Percentiles rank a stretch among this genome's conserved stretches.
These are phyloP conservation scores for Subacronicta megacephala DNA, from an alignment of 2,888 invertebrate genomes.

Conservation along the genomic window DNA sequence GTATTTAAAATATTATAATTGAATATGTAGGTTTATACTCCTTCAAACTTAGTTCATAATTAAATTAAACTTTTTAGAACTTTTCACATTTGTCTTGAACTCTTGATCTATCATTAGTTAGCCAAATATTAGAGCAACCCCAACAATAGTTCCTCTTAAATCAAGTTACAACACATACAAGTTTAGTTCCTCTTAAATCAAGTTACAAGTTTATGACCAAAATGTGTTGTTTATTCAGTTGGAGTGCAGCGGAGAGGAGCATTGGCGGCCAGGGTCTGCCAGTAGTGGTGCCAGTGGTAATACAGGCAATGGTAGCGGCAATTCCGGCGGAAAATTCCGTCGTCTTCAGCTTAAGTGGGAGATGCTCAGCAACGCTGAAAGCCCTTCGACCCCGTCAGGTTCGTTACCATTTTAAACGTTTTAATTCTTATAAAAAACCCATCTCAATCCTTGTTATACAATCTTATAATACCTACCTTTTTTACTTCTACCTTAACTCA, in stretches of 20 bases:
- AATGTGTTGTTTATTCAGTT: slow-evolving; percentile 63
- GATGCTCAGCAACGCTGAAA: slow-evolving; percentile 90
- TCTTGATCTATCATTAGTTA: too few species aligned
- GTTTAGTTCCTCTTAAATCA: too few species aligned
- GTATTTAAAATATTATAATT: slow-evolving; percentile 1
- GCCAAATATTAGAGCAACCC: not conserved
- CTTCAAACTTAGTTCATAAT: not conserved
- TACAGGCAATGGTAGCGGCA: slow-evolving; percentile 87
- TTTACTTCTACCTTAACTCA: too few species aligned
- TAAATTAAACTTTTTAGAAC: not conserved
- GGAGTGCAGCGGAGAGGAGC: slow-evolving; percentile 85
- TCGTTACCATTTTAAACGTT: slow-evolving; percentile 17
- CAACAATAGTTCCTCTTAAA: not conserved
- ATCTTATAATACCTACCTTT: too few species aligned
- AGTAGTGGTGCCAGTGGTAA: slow-evolving; percentile 81
- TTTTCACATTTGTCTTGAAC: not conserved
- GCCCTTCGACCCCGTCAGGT: slow-evolving; percentile 83
- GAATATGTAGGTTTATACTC: not conserved
- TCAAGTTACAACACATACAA: too few species aligned
- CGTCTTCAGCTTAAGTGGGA: slow-evolving; percentile 95
- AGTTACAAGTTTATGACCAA: not conserved
- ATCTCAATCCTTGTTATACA: too few species aligned
- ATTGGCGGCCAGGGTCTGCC: slow-evolving; percentile 83
- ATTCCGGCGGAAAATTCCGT: slow-evolving; percentile 92
- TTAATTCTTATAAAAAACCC: too few species aligned